Evolutionary conservation across 2,113 vertebrate genomes (phyloP).

Genomic region (Rhinopomastus cyanomelas): DNA sequence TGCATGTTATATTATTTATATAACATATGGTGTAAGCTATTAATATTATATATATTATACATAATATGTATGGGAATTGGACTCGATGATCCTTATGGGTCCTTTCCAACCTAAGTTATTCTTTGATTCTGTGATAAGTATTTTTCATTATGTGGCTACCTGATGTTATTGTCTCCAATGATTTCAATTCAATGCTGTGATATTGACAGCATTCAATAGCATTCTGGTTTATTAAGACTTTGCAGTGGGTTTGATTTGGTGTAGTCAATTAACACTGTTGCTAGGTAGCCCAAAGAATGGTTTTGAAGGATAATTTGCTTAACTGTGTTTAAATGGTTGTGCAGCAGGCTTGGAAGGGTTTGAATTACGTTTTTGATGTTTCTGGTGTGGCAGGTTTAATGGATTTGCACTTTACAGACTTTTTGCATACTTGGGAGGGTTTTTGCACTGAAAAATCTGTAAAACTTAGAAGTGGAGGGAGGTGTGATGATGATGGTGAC

Average conservation of each 20-base stretch:
- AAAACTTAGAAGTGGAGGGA: conserved; percentile 2
- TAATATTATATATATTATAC: too few relatives aligned
- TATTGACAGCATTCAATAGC: too few relatives aligned
- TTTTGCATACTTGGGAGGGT: not conserved
- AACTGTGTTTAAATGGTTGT: conserved; percentile 54
- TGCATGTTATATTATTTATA: too few relatives aligned
- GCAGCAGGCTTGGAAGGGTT: conserved; percentile 12
- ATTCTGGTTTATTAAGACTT: conserved; percentile 37
- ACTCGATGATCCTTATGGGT: not conserved
- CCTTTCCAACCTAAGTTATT: not conserved
- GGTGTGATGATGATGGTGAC: not conserved
- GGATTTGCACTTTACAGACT: not conserved
- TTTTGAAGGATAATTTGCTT: conserved; percentile 59
- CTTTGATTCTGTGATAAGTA: too few relatives aligned
- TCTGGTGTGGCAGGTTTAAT: conserved; percentile 37
- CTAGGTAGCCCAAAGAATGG: conserved; percentile 18
- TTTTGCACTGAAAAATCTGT: not conserved
- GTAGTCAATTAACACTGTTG: conserved; percentile 51
- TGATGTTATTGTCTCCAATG: not conserved
- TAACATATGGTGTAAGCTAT: too few relatives aligned
- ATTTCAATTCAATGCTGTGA: too few relatives aligned
- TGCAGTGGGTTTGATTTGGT: not conserved
- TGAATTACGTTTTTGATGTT: conserved; percentile 24
- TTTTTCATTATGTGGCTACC: not conserved
- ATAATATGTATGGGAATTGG: not conserved